Conservation (phyloP, 1,140 invertebrate species). For the Musca vetustissima region DNA sequence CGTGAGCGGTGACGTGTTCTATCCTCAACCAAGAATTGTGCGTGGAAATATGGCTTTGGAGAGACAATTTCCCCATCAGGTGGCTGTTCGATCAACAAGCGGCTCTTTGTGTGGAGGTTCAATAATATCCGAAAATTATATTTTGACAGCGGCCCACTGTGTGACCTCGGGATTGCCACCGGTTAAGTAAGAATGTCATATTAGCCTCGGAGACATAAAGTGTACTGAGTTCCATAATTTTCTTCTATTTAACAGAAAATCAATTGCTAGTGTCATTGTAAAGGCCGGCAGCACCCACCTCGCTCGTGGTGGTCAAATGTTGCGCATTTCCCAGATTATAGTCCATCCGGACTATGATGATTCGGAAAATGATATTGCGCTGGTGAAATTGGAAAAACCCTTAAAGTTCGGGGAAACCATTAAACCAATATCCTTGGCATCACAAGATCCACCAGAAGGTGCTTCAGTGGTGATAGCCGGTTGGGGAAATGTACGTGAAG, state of each 20-base stretch:
- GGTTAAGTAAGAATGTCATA: too few species aligned
- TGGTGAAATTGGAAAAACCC: conserved; percentile 53
- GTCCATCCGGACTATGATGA: conserved; percentile 50
- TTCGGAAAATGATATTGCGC: conserved; percentile 56
- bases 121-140: conserved; percentile 57
- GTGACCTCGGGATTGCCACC: neutral
- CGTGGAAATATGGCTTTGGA: conserved; percentile 32
- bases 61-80: conserved; percentile 38
- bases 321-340: conserved; percentile 30
- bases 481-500: conserved; percentile 55
- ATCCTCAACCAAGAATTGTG: conserved; percentile 31
- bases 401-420: conserved; percentile 47
- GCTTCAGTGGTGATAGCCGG: conserved; percentile 51
- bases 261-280: conserved; percentile 16
- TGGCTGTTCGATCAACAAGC: conserved; percentile 21
- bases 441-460: conserved; percentile 34
- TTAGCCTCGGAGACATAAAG: too few species aligned
- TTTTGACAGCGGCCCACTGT: conserved; percentile 65
- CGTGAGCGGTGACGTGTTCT: neutral
- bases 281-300: conserved; percentile 35
- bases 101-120: conserved; percentile 59
- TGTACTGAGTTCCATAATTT: too few species aligned
- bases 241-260: neutral
- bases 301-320: conserved; percentile 23
- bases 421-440: conserved; percentile 42